Conservation (phyloP, 2,113 vertebrate genomes). For the Uria lomvia region DNA sequence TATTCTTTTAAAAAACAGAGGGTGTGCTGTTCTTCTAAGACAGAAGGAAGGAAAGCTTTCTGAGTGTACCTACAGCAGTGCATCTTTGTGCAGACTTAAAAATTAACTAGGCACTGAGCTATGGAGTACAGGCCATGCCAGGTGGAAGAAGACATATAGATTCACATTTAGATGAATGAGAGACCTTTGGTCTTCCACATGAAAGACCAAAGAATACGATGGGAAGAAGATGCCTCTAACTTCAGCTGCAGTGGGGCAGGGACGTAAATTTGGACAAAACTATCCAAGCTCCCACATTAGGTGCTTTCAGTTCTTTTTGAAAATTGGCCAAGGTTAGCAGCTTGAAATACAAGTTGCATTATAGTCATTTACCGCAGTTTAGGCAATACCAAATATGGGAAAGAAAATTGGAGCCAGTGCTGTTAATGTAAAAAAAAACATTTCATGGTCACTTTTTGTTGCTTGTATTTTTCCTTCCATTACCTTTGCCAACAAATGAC, state of each 20-base stretch:
- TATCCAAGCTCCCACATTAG: not conserved
- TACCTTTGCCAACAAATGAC: conserved; percentile 47
- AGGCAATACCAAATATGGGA: not conserved
- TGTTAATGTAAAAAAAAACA: not conserved
- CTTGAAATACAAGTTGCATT: not conserved
- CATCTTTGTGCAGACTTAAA: not conserved
- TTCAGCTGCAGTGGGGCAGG: not conserved
- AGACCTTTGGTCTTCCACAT: too few species aligned
- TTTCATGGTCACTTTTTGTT: not conserved
- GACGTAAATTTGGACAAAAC: not conserved
- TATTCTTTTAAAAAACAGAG: not conserved
- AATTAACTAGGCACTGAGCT: not conserved
- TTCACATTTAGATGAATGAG: not conserved
- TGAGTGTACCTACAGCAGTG: not conserved
- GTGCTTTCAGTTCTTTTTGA: not conserved
- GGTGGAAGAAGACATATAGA: not conserved
- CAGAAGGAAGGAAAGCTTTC: not conserved
- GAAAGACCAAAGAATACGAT: not conserved
- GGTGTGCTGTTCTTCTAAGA: not conserved
- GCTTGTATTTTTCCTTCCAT: conserved; percentile 33
- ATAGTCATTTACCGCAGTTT: not conserved
- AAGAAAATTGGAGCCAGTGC: not conserved
- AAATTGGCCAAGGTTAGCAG: not conserved
- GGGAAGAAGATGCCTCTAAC: not conserved
- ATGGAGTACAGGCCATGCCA: too few species aligned